Evolutionary conservation across 2,113 vertebrate genomes (phyloP).

Genomic region (Gobio gobio): DNA sequence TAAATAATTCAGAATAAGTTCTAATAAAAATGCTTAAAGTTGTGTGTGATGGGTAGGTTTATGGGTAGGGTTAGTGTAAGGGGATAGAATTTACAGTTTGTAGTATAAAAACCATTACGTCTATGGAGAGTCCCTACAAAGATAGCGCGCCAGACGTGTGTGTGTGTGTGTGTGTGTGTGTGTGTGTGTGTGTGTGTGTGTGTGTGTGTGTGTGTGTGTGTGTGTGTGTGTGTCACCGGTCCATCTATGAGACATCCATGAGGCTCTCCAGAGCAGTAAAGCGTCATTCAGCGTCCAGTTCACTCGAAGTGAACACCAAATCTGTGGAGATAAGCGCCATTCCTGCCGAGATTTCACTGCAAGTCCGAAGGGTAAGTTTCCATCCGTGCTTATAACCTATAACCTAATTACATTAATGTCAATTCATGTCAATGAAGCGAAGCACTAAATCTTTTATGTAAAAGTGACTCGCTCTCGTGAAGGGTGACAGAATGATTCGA

Average conservation of each 20-base stretch:
- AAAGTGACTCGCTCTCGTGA: neutral
- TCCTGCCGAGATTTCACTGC: neutral
- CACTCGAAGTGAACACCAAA: neutral
- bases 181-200: neutral
- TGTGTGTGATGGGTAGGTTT: too few species aligned
- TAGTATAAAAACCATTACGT: too few species aligned
- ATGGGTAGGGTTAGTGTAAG: too few species aligned
- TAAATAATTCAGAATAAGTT: too few species aligned
- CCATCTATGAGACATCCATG: constrained; percentile 16
- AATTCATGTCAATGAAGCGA: neutral
- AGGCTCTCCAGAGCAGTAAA: constrained; percentile 11
- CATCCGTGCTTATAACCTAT: neutral
- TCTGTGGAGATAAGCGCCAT: constrained; percentile 2
- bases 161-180: too few species aligned
- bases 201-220: neutral
- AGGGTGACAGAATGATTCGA: neutral
- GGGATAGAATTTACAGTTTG: too few species aligned
- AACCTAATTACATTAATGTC: neutral
- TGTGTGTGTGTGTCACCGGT: constrained; percentile 1
- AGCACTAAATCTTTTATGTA: neutral
- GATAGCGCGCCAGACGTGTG: too few species aligned
- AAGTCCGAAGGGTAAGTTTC: constrained; percentile 20
- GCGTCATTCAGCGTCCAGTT: constrained; percentile 16
- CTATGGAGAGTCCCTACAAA: too few species aligned
- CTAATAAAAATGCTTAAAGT: too few species aligned